phyloP scores from a whole-genome alignment of 2,888 invertebrate species.

The Nephrotoma appendiculata region DNA sequence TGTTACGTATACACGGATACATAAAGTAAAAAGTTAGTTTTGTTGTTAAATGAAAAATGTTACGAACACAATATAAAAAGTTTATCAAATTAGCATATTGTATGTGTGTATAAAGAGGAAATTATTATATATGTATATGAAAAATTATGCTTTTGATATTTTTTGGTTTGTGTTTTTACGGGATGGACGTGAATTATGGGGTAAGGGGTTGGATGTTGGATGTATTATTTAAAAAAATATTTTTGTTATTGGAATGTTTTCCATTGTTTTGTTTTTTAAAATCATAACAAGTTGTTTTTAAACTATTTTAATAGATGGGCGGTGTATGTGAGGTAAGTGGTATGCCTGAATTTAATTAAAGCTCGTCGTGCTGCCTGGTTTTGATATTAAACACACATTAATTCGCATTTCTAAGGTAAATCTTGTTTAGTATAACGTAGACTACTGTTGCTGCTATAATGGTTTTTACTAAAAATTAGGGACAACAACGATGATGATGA shows the following conservation, averaged over 20 bases:
- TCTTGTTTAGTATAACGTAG: no score
- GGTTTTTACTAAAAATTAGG: no score
- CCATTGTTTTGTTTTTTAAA: no score
- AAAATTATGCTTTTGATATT: background rate
- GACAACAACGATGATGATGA: no score
- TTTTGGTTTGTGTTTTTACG: background rate
- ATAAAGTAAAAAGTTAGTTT: background rate
- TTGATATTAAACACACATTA: no score
- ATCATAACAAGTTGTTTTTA: background rate
- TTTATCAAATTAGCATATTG: background rate
- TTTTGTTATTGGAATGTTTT: background rate
- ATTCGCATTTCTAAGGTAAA: no score
- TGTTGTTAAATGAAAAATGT: background rate
- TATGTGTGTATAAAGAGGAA: background rate
- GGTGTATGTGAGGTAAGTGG: background rate
- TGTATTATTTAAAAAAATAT: background rate
- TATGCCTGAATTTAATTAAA: no score
- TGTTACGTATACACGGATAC: background rate
- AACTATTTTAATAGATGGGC: background rate
- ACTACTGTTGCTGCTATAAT: no score
- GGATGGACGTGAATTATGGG: background rate
- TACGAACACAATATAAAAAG: background rate
- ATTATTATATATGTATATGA: background rate
- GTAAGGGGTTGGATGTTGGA: background rate
- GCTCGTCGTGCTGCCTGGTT: no score